A percentile compares a stretch with the other conserved stretches of the same genome.
Conservation (phyloP, 2,888 invertebrate species). For the Peribatodes rhomboidaria region DNA sequence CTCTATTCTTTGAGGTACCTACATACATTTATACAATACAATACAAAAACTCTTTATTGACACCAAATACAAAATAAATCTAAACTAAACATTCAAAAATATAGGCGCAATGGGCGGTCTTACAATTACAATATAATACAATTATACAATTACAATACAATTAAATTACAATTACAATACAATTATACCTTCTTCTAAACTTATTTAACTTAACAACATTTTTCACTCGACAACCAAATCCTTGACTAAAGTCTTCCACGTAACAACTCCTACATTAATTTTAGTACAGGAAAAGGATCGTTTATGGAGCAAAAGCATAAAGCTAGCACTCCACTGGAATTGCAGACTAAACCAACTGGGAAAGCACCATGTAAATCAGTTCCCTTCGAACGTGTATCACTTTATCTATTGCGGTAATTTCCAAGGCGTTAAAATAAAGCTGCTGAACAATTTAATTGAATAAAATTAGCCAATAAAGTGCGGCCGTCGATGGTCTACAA, state of each 20-base stretch:
- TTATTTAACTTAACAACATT: neutral
- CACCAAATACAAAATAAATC: too few relatives aligned
- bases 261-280: neutral
- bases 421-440: slow-evolving; percentile 70
- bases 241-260: neutral
- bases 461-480: slow-evolving; percentile 86
- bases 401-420: slow-evolving; percentile 81
- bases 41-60: too few relatives aligned
- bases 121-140: too few relatives aligned
- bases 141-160: too few relatives aligned
- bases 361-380: slow-evolving; percentile 64
- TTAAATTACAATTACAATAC: too few relatives aligned
- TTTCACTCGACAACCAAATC: neutral
- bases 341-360: slow-evolving; percentile 15
- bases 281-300: neutral
- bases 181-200: too few relatives aligned
- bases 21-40: too few relatives aligned
- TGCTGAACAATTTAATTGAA: slow-evolving; percentile 83
- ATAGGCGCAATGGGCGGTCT: too few relatives aligned
- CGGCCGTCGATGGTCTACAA: slow-evolving; percentile 77
- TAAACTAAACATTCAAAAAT: too few relatives aligned
- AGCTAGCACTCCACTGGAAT: slow-evolving; percentile 14
- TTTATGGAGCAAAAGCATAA: slow-evolving; percentile 1
- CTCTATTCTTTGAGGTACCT: too few relatives aligned
- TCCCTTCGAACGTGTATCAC: slow-evolving; percentile 59